Evolutionary conservation across 53 echinoderm and acorn worm genomes (phyloP).

Genomic region (Glandiceps talaboti): DNA sequence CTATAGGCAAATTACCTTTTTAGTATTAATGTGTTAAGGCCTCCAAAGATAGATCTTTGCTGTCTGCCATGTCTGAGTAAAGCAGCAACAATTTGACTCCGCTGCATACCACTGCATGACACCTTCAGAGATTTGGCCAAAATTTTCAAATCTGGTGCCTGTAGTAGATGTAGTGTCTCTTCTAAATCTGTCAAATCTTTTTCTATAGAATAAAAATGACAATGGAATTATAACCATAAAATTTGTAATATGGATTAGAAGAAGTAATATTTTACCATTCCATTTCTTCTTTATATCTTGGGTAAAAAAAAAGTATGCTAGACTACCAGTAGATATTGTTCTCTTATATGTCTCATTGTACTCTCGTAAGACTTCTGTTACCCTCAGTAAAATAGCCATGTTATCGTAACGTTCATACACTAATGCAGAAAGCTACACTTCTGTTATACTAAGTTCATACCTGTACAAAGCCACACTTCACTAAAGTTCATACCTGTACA

Average conservation of each 20-base stretch:
- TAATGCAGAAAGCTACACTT: too few relatives aligned
- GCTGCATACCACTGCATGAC: constrained; percentile 33
- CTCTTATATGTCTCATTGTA: too few relatives aligned
- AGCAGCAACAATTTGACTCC: constrained; percentile 40
- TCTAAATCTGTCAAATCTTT: constrained; percentile 47
- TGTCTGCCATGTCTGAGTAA: constrained; percentile 50
- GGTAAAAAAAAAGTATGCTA: too few relatives aligned
- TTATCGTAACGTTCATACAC: too few relatives aligned
- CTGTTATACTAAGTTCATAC: too few relatives aligned
- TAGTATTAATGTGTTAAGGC: neutral
- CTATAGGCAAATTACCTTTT: neutral
- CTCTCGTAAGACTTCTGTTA: too few relatives aligned
- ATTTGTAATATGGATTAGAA: too few relatives aligned
- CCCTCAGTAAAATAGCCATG: too few relatives aligned
- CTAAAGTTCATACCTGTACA: too few relatives aligned
- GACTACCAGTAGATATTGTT: too few relatives aligned
- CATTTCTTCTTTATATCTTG: neutral
- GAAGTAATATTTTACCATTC: neutral
- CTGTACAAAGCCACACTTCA: too few relatives aligned
- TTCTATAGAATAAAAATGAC: constrained; percentile 37
- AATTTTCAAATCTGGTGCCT: constrained; percentile 73
- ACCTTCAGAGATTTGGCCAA: constrained; percentile 70
- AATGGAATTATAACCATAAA: neutral
- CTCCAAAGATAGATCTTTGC: constrained; percentile 67
- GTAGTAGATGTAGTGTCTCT: constrained; percentile 45